Percentiles rank a stretch among this genome's conserved stretches.
Evolutionary conservation across 2,797 vertebrate species (phyloP).

Genomic region (Artibeus lituratus): DNA sequence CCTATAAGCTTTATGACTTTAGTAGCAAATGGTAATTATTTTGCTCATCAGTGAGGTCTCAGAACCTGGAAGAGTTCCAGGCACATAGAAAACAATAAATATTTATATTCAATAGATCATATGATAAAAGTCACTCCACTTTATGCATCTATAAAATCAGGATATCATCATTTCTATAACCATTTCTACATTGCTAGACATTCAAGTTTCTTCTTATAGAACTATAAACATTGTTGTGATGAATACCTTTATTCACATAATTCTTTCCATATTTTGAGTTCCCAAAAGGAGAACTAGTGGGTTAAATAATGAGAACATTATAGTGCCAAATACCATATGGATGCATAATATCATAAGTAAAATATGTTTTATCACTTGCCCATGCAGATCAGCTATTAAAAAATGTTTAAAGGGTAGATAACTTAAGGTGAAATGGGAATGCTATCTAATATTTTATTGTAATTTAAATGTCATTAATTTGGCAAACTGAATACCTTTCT

Average conservation of each 20-base stretch:
- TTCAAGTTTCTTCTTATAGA: neutral
- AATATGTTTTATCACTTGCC: neutral
- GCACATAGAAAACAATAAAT: neutral
- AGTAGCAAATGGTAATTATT: neutral
- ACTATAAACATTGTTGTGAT: neutral
- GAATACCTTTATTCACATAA: neutral
- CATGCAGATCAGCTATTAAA: neutral
- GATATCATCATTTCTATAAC: neutral
- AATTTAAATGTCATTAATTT: constrained; percentile 20
- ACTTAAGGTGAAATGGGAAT: neutral
- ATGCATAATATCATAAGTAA: neutral
- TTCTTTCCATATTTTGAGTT: neutral
- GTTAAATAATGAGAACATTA: neutral
- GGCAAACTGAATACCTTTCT: neutral
- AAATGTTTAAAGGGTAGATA: neutral
- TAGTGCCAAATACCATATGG: neutral
- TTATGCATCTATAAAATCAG: neutral
- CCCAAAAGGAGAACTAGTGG: neutral
- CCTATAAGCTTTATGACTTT: neutral
- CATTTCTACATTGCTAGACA: neutral
- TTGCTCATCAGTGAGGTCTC: neutral
- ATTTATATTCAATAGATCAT: neutral
- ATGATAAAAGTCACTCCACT: neutral
- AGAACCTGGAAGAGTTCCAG: neutral
- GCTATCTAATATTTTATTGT: neutral